phyloP scores from a whole-genome alignment of 2,797 vertebrate genomes.

The Hapalemur alaotrensis region DNA sequence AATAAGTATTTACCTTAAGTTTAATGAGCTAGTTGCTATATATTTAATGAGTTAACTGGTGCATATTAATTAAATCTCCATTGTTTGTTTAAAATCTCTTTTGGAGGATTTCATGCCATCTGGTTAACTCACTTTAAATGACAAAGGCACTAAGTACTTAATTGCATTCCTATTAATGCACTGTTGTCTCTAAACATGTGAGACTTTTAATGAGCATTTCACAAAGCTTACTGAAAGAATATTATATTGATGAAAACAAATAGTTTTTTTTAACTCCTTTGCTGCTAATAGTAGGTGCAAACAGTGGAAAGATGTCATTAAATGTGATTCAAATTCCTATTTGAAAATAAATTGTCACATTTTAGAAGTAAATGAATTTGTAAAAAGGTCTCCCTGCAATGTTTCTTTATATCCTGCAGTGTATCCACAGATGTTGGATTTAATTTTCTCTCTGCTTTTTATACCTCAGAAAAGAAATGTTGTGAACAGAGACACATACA shows the following conservation, averaged over 20 bases:
- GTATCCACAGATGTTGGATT: not conserved
- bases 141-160: constrained; percentile 80
- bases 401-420: not conserved
- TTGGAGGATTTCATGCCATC: constrained; percentile 71
- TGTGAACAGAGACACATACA: not conserved
- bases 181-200: constrained; percentile 73
- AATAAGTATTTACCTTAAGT: constrained; percentile 81
- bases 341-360: constrained; percentile 43
- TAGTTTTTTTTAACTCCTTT: constrained; percentile 71
- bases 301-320: not conserved
- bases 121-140: constrained; percentile 82
- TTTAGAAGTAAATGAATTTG: not conserved
- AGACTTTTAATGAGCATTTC: constrained; percentile 78
- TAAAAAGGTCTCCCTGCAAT: not conserved
- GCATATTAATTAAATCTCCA: constrained; percentile 82
- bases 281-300: constrained; percentile 23
- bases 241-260: constrained; percentile 73
- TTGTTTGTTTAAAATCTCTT: constrained; percentile 77
- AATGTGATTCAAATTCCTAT: not conserved
- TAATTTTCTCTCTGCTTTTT: not conserved
- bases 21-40: constrained; percentile 76
- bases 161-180: constrained; percentile 80
- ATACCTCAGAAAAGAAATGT: not conserved
- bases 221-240: constrained; percentile 70
- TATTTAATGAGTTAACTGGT: constrained; percentile 79